phyloP scores from a whole-genome alignment of 2,113 vertebrate species.

The Ceuthmochares aereus region DNA sequence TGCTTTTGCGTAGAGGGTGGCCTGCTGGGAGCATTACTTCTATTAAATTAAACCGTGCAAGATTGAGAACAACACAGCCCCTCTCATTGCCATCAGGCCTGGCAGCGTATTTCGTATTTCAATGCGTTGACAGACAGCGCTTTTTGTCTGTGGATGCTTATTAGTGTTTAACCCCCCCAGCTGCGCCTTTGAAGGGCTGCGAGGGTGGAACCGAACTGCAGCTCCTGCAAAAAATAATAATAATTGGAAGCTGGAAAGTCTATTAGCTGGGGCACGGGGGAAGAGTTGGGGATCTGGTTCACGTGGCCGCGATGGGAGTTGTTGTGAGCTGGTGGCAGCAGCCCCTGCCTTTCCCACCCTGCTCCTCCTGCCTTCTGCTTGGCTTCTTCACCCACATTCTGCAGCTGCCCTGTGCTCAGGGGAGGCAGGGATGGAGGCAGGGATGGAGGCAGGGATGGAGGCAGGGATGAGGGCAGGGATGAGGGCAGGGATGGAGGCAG shows the following conservation, averaged over 20 bases:
- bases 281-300: background rate
- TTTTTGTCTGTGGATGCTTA: conserved; percentile 12
- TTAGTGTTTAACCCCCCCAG: background rate
- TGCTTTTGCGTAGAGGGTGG: background rate
- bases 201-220: background rate
- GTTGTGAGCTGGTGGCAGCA: background rate
- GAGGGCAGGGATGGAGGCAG: background rate
- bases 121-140: background rate
- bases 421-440: too few species aligned
- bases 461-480: background rate
- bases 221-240: background rate
- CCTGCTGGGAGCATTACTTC: background rate
- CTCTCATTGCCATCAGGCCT: rapidly evolving
- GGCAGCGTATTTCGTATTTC: background rate
- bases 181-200: background rate
- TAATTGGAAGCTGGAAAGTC: background rate
- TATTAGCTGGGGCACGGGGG: rapidly evolving
- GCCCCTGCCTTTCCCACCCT: background rate
- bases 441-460: background rate
- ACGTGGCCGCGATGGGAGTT: background rate
- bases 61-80: background rate
- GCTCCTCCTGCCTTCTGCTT: background rate
- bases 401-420: background rate
- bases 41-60: rapidly evolving
- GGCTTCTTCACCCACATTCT: background rate